These are phyloP conservation scores for Polymixis flavicincta DNA, from an alignment of 2,888 invertebrate species.

Conservation along the genomic window DNA sequence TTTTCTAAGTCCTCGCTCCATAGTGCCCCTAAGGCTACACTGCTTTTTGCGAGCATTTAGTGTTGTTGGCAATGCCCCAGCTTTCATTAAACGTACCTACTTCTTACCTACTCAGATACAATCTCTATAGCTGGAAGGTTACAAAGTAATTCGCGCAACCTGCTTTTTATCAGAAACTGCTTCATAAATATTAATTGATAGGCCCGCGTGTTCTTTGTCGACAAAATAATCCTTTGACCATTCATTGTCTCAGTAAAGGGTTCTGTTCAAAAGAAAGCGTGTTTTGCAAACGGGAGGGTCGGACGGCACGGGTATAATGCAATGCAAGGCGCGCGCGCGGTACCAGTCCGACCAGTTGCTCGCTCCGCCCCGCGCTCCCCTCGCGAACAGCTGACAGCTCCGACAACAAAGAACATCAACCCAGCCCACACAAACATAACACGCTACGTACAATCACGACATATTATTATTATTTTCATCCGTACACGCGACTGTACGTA, in stretches of 20 bases:
- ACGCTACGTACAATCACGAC: conserved; percentile 67
- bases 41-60: conserved; percentile 61
- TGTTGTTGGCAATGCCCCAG: conserved; percentile 68
- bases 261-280: conserved; percentile 38
- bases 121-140: conserved; percentile 51
- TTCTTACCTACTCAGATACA: conserved; percentile 47
- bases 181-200: conserved; percentile 49
- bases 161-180: conserved; percentile 25
- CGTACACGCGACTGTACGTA: conserved; percentile 52
- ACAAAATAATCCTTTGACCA: conserved; percentile 27
- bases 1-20: too few relatives aligned
- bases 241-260: conserved; percentile 27
- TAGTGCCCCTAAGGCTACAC: too few relatives aligned
- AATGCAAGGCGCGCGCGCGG: conserved; percentile 71
- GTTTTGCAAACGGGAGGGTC: conserved; percentile 43
- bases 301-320: conserved; percentile 44
- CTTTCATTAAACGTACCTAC: conserved; percentile 56
- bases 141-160: conserved; percentile 45
- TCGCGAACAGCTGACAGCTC: conserved; percentile 85
- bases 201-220: conserved; percentile 50
- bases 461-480: conserved; percentile 63
- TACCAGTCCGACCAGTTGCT: conserved; percentile 77
- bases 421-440: conserved; percentile 71
- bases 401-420: conserved; percentile 85
- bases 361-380: conserved; percentile 68